Evolutionary conservation across 2,888 invertebrate species (phyloP).

Genomic region (Lithophane leautieri): DNA sequence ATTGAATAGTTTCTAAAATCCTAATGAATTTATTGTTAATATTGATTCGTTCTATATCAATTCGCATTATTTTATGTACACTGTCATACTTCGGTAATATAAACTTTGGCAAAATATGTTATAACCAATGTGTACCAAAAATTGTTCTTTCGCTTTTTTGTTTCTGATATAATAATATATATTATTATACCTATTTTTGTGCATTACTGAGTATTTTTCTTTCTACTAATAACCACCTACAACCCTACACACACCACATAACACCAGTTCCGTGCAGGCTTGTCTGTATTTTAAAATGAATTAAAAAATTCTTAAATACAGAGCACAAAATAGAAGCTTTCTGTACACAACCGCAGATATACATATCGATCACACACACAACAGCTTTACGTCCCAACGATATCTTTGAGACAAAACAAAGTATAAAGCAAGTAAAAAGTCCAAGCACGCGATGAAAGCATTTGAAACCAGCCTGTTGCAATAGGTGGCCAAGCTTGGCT

Average conservation of each 20-base stretch:
- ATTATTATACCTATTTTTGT: conserved; percentile 54
- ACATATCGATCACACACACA: neutral
- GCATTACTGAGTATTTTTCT: conserved; percentile 46
- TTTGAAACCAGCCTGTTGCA: neutral
- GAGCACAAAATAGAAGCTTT: no score
- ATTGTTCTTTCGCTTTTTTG: conserved; percentile 66
- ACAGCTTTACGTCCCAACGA: neutral
- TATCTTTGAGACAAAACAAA: neutral
- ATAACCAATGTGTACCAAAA: conserved; percentile 77
- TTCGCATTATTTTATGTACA: conserved; percentile 68
- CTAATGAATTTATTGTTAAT: conserved; percentile 83
- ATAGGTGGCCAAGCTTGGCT: neutral
- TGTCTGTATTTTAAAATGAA: neutral
- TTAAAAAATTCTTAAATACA: no score
- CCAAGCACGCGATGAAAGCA: neutral
- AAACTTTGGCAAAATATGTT: conserved; percentile 70
- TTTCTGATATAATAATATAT: conserved; percentile 43
- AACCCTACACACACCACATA: neutral
- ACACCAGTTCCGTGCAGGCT: neutral
- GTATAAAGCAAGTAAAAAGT: neutral
- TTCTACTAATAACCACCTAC: neutral
- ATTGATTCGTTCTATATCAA: conserved; percentile 75
- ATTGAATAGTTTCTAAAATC: conserved; percentile 79
- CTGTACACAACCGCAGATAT: neutral
- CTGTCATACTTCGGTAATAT: conserved; percentile 63